Conservation (phyloP, 30 jellyfish, hydroid and myxozoan species). For the Hydractinia symbiolongicarpus region DNA sequence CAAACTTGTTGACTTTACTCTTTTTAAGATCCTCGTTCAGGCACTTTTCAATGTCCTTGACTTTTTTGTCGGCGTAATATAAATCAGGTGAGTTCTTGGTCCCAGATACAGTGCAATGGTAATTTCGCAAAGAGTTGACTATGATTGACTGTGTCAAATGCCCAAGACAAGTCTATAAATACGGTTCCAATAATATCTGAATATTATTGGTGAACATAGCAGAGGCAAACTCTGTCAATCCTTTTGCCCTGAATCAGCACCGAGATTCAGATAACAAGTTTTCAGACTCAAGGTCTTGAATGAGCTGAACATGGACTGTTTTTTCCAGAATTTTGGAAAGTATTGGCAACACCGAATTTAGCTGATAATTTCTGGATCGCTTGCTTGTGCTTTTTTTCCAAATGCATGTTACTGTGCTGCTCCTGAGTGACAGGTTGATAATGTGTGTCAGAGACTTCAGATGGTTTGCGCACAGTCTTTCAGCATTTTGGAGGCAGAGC, state of each 20-base stretch:
- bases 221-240: not conserved
- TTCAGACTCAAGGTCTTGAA: no score
- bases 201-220: not conserved
- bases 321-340: not conserved
- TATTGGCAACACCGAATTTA: not conserved
- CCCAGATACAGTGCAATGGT: not conserved
- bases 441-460: conserved; percentile 4
- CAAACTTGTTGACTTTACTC: no score
- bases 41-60: no score
- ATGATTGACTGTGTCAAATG: not conserved
- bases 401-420: not conserved
- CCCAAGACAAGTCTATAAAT: not conserved
- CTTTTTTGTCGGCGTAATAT: not conserved
- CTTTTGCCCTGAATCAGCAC: no score
- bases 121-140: not conserved
- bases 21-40: no score
- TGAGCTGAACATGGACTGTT: no score
- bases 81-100: not conserved
- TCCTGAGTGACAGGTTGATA: conserved; percentile 2
- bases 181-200: not conserved
- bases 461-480: conserved; percentile 28
- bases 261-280: no score
- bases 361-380: not conserved
- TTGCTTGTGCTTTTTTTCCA: not conserved
- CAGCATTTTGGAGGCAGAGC: conserved; percentile 3